Conservation (phyloP, 1,140 invertebrate species). For the Bombus huntii region DNA sequence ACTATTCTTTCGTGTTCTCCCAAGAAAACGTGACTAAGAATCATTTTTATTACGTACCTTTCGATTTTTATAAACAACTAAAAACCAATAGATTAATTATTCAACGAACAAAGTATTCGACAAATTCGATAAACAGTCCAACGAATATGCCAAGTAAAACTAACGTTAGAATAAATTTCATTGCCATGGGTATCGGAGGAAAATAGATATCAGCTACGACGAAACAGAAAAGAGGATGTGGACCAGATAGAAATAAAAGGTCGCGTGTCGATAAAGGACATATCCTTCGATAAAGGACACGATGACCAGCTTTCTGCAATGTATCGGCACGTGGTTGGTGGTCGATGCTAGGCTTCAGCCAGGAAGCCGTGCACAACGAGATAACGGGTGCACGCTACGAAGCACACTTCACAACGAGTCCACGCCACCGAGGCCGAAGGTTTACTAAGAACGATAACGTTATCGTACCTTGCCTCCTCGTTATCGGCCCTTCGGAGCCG, state of each 20-base stretch:
- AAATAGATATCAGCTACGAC: background rate
- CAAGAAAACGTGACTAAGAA: no score
- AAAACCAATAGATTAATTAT: no score
- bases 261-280: background rate
- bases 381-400: constrained; percentile 28
- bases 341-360: constrained; percentile 25
- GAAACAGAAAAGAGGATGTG: background rate
- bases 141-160: no score
- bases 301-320: background rate
- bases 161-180: background rate
- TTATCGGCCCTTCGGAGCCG: constrained; percentile 51
- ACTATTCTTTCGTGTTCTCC: no score
- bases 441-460: constrained; percentile 58
- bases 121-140: no score
- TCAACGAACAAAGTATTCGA: no score
- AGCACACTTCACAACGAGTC: constrained; percentile 30
- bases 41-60: no score
- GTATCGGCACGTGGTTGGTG: constrained; percentile 35
- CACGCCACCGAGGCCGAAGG: constrained; percentile 26
- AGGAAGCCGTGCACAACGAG: constrained; percentile 37
- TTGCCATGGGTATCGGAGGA: no score
- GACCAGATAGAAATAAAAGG: background rate
- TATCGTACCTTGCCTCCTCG: constrained; percentile 59
- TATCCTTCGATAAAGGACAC: background rate
- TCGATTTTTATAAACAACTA: no score